A percentile compares a stretch with the other conserved stretches of the same genome.
Evolutionary conservation across 2,797 vertebrate species (phyloP).

Genomic region (Falco rusticolus): DNA sequence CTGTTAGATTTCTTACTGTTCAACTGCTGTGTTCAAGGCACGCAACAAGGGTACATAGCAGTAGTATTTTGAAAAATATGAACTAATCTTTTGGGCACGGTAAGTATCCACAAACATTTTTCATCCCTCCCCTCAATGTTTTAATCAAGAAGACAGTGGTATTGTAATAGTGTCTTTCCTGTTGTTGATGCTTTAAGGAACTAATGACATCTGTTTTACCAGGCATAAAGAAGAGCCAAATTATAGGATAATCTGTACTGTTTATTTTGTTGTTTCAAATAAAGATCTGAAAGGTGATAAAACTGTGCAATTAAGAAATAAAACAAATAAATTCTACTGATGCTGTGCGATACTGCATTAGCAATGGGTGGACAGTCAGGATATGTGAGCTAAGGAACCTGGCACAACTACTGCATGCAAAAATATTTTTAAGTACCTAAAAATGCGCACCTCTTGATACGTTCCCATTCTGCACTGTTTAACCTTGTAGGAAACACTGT

Average conservation of each 20-base stretch:
- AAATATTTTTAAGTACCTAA: not conserved
- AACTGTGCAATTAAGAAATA: not conserved
- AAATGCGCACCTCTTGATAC: not conserved
- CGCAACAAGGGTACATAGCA: not conserved
- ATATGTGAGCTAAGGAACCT: not conserved
- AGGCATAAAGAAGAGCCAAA: not conserved
- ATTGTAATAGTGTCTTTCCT: not conserved
- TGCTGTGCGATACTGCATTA: not conserved
- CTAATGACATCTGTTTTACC: not conserved
- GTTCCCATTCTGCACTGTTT: not conserved
- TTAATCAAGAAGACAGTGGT: not conserved
- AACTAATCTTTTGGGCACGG: not conserved
- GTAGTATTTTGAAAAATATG: not conserved
- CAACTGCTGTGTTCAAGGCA: not conserved
- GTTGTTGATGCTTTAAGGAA: not conserved
- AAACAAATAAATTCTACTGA: not conserved
- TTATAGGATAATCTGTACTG: not conserved
- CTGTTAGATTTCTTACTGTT: not conserved
- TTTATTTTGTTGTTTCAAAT: not conserved
- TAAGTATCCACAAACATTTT: not conserved
- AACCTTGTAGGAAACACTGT: not conserved
- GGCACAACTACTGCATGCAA: not conserved
- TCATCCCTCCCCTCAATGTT: not conserved
- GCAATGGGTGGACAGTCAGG: not conserved
- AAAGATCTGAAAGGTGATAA: slow-evolving; percentile 6